A percentile compares a stretch with the other conserved stretches of the same genome.
Conservation (phyloP, 2,888 invertebrate genomes). For the Metopia argyrocephala region DNA sequence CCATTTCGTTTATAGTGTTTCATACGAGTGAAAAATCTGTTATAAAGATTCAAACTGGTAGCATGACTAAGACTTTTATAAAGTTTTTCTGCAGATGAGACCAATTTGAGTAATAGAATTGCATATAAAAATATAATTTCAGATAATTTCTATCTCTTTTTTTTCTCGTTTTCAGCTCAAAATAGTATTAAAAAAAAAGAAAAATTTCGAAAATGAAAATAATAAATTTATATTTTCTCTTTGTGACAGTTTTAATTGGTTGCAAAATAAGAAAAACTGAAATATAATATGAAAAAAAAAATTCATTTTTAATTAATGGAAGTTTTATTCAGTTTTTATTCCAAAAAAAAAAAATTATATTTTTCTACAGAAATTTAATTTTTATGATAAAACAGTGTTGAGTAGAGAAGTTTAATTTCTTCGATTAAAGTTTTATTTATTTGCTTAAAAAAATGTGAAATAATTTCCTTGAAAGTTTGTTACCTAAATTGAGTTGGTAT, state of each 20-base stretch:
- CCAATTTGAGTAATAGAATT: slow-evolving; percentile 28
- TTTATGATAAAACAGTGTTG: too few species aligned
- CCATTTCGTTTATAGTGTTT: neutral
- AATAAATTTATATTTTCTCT: neutral
- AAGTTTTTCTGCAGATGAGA: slow-evolving; percentile 14
- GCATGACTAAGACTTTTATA: neutral
- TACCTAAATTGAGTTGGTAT: too few species aligned
- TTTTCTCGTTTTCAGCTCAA: neutral
- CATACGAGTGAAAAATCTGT: neutral
- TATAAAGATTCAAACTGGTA: neutral
- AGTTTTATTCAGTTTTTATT: too few species aligned
- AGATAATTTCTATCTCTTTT: neutral
- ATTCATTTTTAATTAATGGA: too few species aligned
- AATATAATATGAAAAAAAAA: neutral
- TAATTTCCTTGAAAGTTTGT: too few species aligned
- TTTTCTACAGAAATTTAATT: too few species aligned
- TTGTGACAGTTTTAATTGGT: neutral
- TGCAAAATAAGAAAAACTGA: neutral
- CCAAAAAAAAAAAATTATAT: too few species aligned
- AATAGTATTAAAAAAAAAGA: neutral
- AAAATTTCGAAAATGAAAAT: neutral
- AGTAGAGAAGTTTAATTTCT: too few species aligned
- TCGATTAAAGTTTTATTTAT: too few species aligned
- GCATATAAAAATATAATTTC: neutral
- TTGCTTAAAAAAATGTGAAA: too few species aligned